phyloP scores from a whole-genome alignment of 2,888 invertebrate genomes.

The Phragmatobia fuliginosa region DNA sequence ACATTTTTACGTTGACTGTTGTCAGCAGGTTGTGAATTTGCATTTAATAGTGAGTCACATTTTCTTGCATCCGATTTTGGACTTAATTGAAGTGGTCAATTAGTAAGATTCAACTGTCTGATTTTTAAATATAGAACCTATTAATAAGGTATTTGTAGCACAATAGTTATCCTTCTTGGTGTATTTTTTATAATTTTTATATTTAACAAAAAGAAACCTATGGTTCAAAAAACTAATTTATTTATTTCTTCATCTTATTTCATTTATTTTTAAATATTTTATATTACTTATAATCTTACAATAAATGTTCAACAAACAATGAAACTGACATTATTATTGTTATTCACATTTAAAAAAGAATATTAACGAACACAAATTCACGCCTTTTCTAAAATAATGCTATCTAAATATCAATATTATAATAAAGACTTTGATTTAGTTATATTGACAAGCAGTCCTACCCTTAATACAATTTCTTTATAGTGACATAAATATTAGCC shows the following conservation, averaged over 20 bases:
- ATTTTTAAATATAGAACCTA: constrained; percentile 65
- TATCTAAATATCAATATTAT: too few species aligned
- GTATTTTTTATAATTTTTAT: too few species aligned
- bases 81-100: constrained; percentile 73
- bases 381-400: too few species aligned
- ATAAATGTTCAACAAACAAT: too few species aligned
- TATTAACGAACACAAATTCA: too few species aligned
- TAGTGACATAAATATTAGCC: constrained; percentile 31
- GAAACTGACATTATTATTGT: too few species aligned
- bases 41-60: constrained; percentile 60
- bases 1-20: constrained; percentile 69
- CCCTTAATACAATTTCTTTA: not conserved
- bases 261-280: too few species aligned
- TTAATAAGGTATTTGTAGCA: not conserved
- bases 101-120: constrained; percentile 75
- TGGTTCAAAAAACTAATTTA: too few species aligned
- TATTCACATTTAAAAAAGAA: too few species aligned
- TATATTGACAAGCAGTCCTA: not conserved
- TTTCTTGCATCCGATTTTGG: constrained; percentile 66
- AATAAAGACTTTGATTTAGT: not conserved
- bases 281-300: too few species aligned
- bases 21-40: constrained; percentile 62
- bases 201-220: too few species aligned
- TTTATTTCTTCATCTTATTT: too few species aligned
- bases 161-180: not conserved